Conservation (phyloP, 2,888 invertebrate species). For the Agonopterix heracliana region DNA sequence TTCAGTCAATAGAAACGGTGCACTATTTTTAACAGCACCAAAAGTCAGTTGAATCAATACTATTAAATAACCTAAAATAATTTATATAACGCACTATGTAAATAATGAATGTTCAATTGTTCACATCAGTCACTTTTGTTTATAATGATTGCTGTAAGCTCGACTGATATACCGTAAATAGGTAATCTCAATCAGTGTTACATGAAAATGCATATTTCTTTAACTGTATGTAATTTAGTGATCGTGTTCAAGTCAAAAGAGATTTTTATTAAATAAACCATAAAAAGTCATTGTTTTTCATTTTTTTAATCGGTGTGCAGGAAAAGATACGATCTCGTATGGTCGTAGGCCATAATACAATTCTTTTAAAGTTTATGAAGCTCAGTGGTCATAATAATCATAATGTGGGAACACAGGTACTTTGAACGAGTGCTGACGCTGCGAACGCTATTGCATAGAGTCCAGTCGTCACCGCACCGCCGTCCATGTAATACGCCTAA, state of each 20-base stretch:
- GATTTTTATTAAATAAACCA: slow-evolving; percentile 73
- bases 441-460: too few species aligned
- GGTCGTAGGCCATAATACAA: not conserved
- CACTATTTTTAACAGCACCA: too few species aligned
- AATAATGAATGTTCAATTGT: slow-evolving; percentile 37
- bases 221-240: slow-evolving; percentile 74
- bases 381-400: too few species aligned
- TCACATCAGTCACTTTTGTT: slow-evolving; percentile 53
- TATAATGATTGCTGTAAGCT: slow-evolving; percentile 54
- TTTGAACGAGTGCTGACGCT: too few species aligned
- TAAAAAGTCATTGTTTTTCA: slow-evolving; percentile 33
- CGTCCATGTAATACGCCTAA: too few species aligned
- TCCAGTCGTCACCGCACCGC: too few species aligned
- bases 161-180: slow-evolving; percentile 64
- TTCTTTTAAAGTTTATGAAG: too few species aligned
- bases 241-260: slow-evolving; percentile 76
- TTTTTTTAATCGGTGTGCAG: slow-evolving; percentile 10
- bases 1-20: too few species aligned
- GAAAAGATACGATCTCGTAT: not conserved
- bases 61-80: too few species aligned
- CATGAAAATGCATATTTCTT: slow-evolving; percentile 52
- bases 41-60: too few species aligned
- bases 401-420: too few species aligned
- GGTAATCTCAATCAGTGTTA: slow-evolving; percentile 51
- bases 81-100: slow-evolving; percentile 9